Evolutionary conservation across 2,888 invertebrate genomes (phyloP), one percentile per base, ranked within the genome.

Genomic region (Synergus itoensis): DNA sequence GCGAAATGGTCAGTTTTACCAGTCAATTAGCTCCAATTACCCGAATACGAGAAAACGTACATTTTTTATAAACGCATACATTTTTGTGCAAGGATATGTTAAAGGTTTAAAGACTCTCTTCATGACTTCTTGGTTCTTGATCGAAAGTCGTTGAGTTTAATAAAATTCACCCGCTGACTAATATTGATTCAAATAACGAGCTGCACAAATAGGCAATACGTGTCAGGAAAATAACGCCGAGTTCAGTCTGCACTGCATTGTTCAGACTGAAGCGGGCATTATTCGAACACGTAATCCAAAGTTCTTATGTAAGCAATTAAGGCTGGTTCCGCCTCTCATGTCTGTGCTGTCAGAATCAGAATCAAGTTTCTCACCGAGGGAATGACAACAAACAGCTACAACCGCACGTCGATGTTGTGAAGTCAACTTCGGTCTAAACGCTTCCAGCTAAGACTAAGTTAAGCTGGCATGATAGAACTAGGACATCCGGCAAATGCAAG

Each of bases 381-480:
- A 73, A 73, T 36, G 41, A 41, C 64, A 63, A 41, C 64, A 65
- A 65, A 41, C 28, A 63, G 28, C 5, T 28, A 14, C 11, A 67
- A 41, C 28, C 21, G n/a, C 18, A 12, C 16, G 41, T 65, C 69
- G 28, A 69, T 69, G 69, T 28, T 69, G 21, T 28, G n/a, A 69
- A 69, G 48, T 48, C 67, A 67, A 21, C 18, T 67, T 67, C 28
- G 45, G 18, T 67, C 14, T 67, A 67, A 69, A 48, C 48, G 69
- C 69, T 69, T 45, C 43, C 21, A 69, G 69, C 69, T 45, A 67
- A 48, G 21, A 21, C 45, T 48, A 69, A 69, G 45, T 69, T 48
- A 69, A 69, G 69, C 64, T 48, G 69, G 16, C 69, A 21, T 69
- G 69, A 69, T 69, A 69, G 28, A 69, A 48, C 69, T 69, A 45